Evolutionary conservation across 1,140 invertebrate species (phyloP).

Genomic region (Drosophila virilis): DNA sequence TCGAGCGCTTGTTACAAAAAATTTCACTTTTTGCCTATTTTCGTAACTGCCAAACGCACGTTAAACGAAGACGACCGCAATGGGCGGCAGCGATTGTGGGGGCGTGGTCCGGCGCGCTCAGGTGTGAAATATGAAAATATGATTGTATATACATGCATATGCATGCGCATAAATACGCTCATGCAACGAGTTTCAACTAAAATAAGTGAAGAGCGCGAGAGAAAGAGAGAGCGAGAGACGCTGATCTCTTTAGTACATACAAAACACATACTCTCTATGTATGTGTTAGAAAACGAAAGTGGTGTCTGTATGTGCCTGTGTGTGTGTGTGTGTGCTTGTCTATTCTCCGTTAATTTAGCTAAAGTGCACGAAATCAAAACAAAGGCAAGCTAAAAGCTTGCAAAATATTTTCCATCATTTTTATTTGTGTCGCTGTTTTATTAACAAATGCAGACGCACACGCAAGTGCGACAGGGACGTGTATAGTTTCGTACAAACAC

Average conservation of each 20-base stretch:
- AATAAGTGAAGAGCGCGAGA: not conserved
- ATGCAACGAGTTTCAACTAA: not conserved
- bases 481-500: slow-evolving; percentile 19
- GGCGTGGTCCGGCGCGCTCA: slow-evolving; percentile 44
- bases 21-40: slow-evolving; percentile 80
- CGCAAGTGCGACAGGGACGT: slow-evolving; percentile 19
- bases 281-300: slow-evolving; percentile 38
- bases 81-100: slow-evolving; percentile 9
- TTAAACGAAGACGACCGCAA: slow-evolving; percentile 24
- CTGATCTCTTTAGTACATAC: not conserved
- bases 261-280: slow-evolving; percentile 1
- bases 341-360: slow-evolving; percentile 3
- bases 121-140: slow-evolving; percentile 62
- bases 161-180: not conserved
- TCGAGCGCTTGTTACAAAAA: slow-evolving; percentile 55
- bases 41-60: slow-evolving; percentile 36
- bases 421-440: slow-evolving; percentile 31
- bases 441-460: slow-evolving; percentile 24
- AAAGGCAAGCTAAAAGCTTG: slow-evolving; percentile 41
- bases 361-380: slow-evolving; percentile 19
- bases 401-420: slow-evolving; percentile 43
- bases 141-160: not conserved
- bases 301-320: not conserved
- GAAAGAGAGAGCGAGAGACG: not conserved
- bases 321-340: slow-evolving; percentile 1